Evolutionary conservation across 2,888 invertebrate species (phyloP).

Genomic region (Eupithecia inturbata): DNA sequence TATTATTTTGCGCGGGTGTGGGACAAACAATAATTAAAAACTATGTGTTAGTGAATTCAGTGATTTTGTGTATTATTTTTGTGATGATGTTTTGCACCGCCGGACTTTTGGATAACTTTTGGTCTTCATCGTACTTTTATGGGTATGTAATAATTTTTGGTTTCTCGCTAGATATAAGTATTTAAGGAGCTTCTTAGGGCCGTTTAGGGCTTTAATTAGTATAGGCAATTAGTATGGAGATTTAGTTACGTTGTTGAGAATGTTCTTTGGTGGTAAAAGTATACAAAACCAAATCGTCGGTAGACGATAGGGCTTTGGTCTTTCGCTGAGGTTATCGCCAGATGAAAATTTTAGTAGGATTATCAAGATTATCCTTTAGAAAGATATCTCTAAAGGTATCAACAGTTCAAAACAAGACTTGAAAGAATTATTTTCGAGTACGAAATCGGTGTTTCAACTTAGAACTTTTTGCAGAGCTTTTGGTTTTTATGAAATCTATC

Average conservation of each 20-base stretch:
- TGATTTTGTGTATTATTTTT: slow-evolving; percentile 74
- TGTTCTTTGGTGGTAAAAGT: slow-evolving; percentile 16
- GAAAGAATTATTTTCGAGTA: background rate
- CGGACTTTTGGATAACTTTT: slow-evolving; percentile 74
- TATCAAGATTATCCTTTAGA: slow-evolving; percentile 34
- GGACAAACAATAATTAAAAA: slow-evolving; percentile 72
- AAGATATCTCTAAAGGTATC: background rate
- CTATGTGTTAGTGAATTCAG: slow-evolving; percentile 76
- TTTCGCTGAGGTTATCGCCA: slow-evolving; percentile 69
- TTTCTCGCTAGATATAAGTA: slow-evolving; percentile 64
- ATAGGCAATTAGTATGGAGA: slow-evolving; percentile 31
- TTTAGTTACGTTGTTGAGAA: slow-evolving; percentile 22
- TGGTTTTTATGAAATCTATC: background rate
- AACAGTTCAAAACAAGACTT: slow-evolving; percentile 2
- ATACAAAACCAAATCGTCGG: slow-evolving; percentile 24
- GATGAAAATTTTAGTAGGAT: slow-evolving; percentile 64
- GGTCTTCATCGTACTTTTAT: slow-evolving; percentile 74
- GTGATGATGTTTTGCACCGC: slow-evolving; percentile 79
- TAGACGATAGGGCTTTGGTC: slow-evolving; percentile 40
- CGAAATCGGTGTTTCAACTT: background rate
- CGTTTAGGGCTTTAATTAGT: slow-evolving; percentile 31
- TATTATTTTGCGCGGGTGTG: slow-evolving; percentile 82
- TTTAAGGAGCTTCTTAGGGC: slow-evolving; percentile 49
- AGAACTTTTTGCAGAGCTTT: slow-evolving; percentile 11
- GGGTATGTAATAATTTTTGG: slow-evolving; percentile 78